Evolutionary conservation across 1,140 invertebrate species (phyloP), one percentile per base, ranked within the genome.

Genomic region (Caenorhabditis brenneri): DNA sequence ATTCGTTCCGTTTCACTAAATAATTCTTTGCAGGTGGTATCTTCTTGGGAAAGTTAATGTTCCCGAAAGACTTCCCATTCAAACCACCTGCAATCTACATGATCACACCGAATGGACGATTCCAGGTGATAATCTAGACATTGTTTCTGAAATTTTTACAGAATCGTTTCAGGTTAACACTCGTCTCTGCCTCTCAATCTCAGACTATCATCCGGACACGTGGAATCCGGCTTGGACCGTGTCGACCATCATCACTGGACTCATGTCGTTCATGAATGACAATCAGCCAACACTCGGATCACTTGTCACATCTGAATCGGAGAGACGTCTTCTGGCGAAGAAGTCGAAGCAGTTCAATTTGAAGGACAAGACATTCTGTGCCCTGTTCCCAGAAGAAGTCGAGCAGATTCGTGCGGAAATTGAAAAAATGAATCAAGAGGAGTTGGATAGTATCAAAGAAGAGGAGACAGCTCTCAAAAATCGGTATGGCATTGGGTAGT

Each of bases 201-300:
- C 95, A 86, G 97, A 99, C 92, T 99, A 96, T 91, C 97, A 99
- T 92, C 97, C 97, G 0, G 96, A 94, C 88, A 96, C 96, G 1
- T 98, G 97, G 97, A 98, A 98, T 92, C 97, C 97, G 19, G 95
- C 96, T 1, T 98, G 97, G 97, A 97, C 95, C 85, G 96, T 97
- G 2, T 82, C 95, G 12, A 97, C 96, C 0, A 98, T 99, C 87
- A 92, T 98, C 1, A 97, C 96, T 42, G 97, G 97, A 16, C 92
- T 99, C 31, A 92, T 79, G n/a, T 89, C 88, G 15, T 89, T 89
- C 39, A 88, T 89, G 88, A 91, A 85, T 86, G 80, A 87, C 85
- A 81, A 80, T 39, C 88, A 87, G 88, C 96, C 96, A 16, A 99
- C 97, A 6, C 92, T 97, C 82, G 97, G 97, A 1, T 97, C 96